Base-by-base conservation (phyloP, 2,113 vertebrate species). In the Microcebus ravelobensis region DNA sequence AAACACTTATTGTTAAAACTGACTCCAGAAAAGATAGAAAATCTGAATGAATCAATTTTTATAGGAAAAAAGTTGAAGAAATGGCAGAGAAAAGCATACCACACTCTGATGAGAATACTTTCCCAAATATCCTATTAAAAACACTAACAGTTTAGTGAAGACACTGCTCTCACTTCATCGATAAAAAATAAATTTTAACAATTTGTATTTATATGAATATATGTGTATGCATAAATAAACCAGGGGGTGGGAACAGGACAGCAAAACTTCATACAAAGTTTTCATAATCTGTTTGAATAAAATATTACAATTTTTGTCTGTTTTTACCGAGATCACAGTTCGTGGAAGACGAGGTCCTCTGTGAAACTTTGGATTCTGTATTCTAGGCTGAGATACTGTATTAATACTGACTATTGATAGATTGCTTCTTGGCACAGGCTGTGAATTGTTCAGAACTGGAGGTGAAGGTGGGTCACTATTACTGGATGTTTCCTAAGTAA, bases 391-490 rank as follows among this genome's bases (percentile, higher is more conserved):
- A 92, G 97, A 98, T 88, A 99, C 99, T 0, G 99, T 99, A 98
- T 99, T 99, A 98, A 99, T 99, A 98, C 98, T 99, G 97, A 99
- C 99, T 52, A 99, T 98, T 6, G 99, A 98, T 39, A 99, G 97
- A 98, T 99, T 99, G 59, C 98, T 99, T 98, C 99, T 98, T 98
- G 98, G 94, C 39, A 98, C 96, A 63, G 97, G 97, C 82, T 98
- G 99, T 67, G 98, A 98, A 87, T 91, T 84, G 97, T 92, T 98
- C 84, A 98, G 97, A 96, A 98, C 59, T 70, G 98, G 98, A 70
- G 99, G 99, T 94, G 99, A 99, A 8, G 99, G 98, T 27, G 99
- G 99, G 4, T 98, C 99, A 59, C 99, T 99, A 90, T 99, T 99
- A 98, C 98, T 99, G 82, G 98, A 99, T 39, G 98, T 98, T 97